Base-by-base conservation (phyloP, 2,888 invertebrate species). In the Drosophila tanythrix region DNA sequence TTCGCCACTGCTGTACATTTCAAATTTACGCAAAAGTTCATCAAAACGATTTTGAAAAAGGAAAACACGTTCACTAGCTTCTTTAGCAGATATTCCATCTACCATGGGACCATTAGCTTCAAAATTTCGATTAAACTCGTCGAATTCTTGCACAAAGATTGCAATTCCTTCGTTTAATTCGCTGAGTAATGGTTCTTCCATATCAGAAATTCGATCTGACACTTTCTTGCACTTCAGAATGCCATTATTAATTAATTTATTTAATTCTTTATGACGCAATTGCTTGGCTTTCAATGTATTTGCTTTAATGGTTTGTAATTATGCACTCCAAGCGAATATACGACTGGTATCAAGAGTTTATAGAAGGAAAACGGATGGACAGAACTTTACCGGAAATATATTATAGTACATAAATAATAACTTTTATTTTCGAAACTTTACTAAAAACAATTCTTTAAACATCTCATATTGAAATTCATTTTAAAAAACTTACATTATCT, bases 1-100 rank as follows among this genome's bases (percentile, higher is more conserved):
- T 93, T 98, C 98, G 36, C 97, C 98, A 82, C 95, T 97, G 50
- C 96, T 95, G 92, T 96, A 97, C 94, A 97, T 97, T 92, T 96
- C 96, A 87, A 95, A 97, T 89, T 96, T 95, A 58, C 96, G 94
- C 96, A 96, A 97, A 15, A 98, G 93, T 56, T 97, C 97, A 90
- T 98, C 97, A 89, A 98, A 97, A 75, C 96, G 95, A 80, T 95
- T 95, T 94, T 97, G 96, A 90, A 96, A 97, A 78, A 96, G 92
- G 62, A 96, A 94, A 7, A 92, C 95, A 94, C 96, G 95, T 92
- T 97, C 97, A 82, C 97, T 97, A 27, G 98, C 98, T 93, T 98
- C 98, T 81, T 96, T 95, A 0, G 98, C 97, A 1, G 96, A 93
- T 35, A 98, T 94, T 2, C 97, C 97, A 7, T 96, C 95, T 1